Conservation (phyloP, 2,113 vertebrate species). For the Muntiacus muntjak region DNA sequence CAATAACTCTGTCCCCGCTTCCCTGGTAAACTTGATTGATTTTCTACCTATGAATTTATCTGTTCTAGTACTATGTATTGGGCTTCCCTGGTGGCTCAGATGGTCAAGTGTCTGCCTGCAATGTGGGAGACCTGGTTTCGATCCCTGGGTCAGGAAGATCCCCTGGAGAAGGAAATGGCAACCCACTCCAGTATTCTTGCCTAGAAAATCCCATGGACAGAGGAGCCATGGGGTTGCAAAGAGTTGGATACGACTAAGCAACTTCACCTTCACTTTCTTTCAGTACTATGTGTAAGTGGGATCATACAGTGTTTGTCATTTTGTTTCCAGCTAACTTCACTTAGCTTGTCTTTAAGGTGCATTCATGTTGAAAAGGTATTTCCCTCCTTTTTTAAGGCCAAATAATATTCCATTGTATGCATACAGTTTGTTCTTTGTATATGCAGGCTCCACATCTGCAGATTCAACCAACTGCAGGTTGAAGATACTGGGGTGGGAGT, state of each 20-base stretch:
- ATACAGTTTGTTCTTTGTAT: background rate
- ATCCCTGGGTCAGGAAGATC: background rate
- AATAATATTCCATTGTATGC: background rate
- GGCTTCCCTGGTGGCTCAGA: background rate
- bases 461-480: background rate
- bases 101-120: background rate
- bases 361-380: background rate
- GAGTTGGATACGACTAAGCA: fast-evolving
- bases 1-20: fast-evolving
- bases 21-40: background rate
- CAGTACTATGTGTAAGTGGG: background rate
- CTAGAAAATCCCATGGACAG: background rate
- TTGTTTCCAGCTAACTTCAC: background rate
- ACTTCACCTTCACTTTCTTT: background rate
- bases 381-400: background rate
- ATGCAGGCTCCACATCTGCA: background rate
- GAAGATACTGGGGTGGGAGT: background rate
- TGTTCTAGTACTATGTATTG: background rate
- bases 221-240: background rate
- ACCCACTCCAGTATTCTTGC: background rate
- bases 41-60: background rate
- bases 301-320: background rate
- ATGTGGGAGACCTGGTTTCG: background rate
- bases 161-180: background rate
- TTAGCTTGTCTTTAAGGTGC: background rate